Base-by-base conservation (phyloP, 2,797 vertebrate species). In the Gymnoscopelus microlampas region DNA sequence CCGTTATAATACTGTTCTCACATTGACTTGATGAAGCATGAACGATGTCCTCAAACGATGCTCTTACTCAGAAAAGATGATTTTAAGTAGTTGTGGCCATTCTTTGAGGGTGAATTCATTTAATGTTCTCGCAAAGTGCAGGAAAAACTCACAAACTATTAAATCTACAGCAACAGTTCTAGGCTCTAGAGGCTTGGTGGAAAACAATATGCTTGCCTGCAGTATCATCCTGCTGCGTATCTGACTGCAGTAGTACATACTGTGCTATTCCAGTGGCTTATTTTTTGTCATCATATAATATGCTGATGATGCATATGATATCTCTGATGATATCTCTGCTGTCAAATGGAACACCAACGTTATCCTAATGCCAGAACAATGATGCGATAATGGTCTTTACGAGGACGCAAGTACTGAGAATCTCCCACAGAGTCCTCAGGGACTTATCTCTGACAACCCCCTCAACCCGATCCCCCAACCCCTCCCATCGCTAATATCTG, bases 381-480 rank as follows among this genome's bases (percentile, higher is more conserved):
- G 54, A 58, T 54, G 68, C 70, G 73, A 73, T 77, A 78, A 71
- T 56, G 60, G 71, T 64, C 70, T 71, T 76, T 53, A 71, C 29
- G 66, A 66, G 55, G 60, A 59, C 29, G 71, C 53, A 74, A 77
- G 53, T 13, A 3, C 51, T 3, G 50, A 71, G 59, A 61, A 62
- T 68, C 58, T 66, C 39, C 62, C 56, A 60, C 48, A 48, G 26
- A 39, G 76, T 65, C 77, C 76, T 11, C 56, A 70, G 68, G 49
- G 44, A 57, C 53, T 70, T 6, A 70, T 70, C 70, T 61, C 50
- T 53, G 50, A 63, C 54, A 74, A 60, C 66, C 39, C 39, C 39
- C 39, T 7, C 39, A 39, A 39, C 8, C 39, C 39, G 7, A 65
- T 60, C 51, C 72, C 53, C 56, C 50, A 23, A 44, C 13, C 9